Conservation (phyloP, 2,888 invertebrate species). For the Druceiella hillmani region DNA sequence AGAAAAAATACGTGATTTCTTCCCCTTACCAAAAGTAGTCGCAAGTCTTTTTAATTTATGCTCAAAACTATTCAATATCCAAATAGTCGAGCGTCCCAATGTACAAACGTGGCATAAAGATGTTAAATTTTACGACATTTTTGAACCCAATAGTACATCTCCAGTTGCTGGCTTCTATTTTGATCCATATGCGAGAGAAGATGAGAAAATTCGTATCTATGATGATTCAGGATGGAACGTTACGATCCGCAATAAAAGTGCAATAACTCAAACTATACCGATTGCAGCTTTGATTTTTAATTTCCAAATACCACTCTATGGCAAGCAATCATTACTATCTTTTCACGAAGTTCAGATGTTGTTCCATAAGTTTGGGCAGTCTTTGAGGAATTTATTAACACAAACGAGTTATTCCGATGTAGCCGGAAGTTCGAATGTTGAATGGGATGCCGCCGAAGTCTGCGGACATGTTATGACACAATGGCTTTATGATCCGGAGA, state of each 20-base stretch:
- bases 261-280: slow-evolving; percentile 59
- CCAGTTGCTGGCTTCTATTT: slow-evolving; percentile 82
- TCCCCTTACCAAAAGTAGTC: slow-evolving; percentile 77
- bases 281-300: slow-evolving; percentile 80
- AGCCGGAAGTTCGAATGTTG: slow-evolving; percentile 79
- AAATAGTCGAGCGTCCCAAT: slow-evolving; percentile 60
- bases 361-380: slow-evolving; percentile 83
- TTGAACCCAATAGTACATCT: slow-evolving; percentile 56
- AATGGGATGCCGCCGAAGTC: slow-evolving; percentile 90
- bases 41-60: slow-evolving; percentile 70
- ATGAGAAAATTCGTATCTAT: slow-evolving; percentile 56
- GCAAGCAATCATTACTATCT: slow-evolving; percentile 64
- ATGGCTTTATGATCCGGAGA: slow-evolving; percentile 66
- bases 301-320: slow-evolving; percentile 60
- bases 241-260: slow-evolving; percentile 68
- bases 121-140: slow-evolving; percentile 77
- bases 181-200: slow-evolving; percentile 69
- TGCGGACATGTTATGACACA: slow-evolving; percentile 78
- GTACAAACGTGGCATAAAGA: slow-evolving; percentile 81
- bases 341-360: slow-evolving; percentile 71
- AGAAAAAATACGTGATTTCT: slow-evolving; percentile 69
- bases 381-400: slow-evolving; percentile 81
- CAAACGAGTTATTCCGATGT: slow-evolving; percentile 78
- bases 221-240: slow-evolving; percentile 72
- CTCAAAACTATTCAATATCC: slow-evolving; percentile 71